A percentile compares a stretch with the other conserved stretches of the same genome.
Evolutionary conservation across 2,797 vertebrate species (phyloP).

Genomic region (Cossypha niveicapilla): DNA sequence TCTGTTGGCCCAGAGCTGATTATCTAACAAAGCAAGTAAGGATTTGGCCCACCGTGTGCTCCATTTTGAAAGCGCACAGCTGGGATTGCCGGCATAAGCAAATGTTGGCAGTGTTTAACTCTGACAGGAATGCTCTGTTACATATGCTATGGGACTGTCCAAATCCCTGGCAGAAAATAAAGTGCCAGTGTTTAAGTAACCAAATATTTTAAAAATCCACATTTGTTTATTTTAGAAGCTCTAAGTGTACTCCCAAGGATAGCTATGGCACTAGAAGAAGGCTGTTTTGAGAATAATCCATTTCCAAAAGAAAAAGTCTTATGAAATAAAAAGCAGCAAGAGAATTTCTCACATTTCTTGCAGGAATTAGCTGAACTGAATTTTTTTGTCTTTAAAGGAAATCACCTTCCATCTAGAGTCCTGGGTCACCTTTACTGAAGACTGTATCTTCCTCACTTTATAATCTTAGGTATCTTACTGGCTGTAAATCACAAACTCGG

Average conservation of each 20-base stretch:
- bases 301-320: constrained; percentile 11
- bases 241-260: neutral
- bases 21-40: constrained; percentile 1
- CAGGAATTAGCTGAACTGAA: neutral
- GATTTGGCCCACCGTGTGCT: neutral
- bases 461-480: neutral
- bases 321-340: constrained; percentile 19
- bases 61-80: neutral
- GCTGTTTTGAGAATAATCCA: neutral
- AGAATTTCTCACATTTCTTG: neutral
- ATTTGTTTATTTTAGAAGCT: constrained; percentile 12
- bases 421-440: neutral
- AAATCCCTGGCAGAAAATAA: constrained; percentile 58
- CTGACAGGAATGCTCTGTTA: neutral
- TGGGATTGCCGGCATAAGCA: constrained; percentile 17
- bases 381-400: neutral
- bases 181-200: constrained; percentile 21
- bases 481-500: neutral
- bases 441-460: neutral
- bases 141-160: constrained; percentile 16
- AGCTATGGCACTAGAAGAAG: neutral
- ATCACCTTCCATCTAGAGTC: neutral
- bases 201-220: neutral
- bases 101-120: constrained; percentile 6
- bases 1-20: neutral